Percentiles rank a stretch among this genome's conserved stretches.
Evolutionary conservation across 1,140 invertebrate species (phyloP).

Genomic region (Rhysida immarginata): DNA sequence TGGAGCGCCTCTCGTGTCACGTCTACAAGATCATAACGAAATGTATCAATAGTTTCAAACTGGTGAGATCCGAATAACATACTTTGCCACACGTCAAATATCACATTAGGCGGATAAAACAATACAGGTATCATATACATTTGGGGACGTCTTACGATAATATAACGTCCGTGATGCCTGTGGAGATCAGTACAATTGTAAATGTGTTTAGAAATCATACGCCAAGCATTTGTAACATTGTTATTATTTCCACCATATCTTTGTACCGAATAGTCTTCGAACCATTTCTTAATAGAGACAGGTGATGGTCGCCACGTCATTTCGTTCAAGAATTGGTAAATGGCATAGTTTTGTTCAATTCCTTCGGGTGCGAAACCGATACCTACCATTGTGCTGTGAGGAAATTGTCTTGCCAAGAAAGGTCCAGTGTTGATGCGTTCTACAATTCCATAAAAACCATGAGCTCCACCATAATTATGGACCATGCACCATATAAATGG

Average conservation of each 20-base stretch:
- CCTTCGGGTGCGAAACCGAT: slow-evolving; percentile 73
- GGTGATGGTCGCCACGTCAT: slow-evolving; percentile 48
- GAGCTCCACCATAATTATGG: slow-evolving; percentile 83
- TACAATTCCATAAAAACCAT: slow-evolving; percentile 70
- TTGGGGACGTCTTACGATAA: slow-evolving; percentile 45
- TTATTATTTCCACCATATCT: slow-evolving; percentile 52
- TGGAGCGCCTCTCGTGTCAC: slow-evolving; percentile 66
- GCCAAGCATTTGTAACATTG: slow-evolving; percentile 44
- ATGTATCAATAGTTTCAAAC: background rate
- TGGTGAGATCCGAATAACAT: background rate
- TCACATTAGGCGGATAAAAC: slow-evolving; percentile 36
- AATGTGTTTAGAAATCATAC: slow-evolving; percentile 37
- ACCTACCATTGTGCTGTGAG: slow-evolving; percentile 65
- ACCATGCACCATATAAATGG: slow-evolving; percentile 94
- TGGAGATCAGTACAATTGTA: slow-evolving; percentile 47
- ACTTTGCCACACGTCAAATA: background rate
- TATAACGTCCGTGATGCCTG: slow-evolving; percentile 55
- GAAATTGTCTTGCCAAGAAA: slow-evolving; percentile 41
- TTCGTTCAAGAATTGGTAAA: slow-evolving; percentile 80
- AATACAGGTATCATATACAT: slow-evolving; percentile 6
- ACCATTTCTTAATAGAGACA: slow-evolving; percentile 52
- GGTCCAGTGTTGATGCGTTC: slow-evolving; percentile 55
- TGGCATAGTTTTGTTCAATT: slow-evolving; percentile 82
- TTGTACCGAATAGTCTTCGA: slow-evolving; percentile 9
- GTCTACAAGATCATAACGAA: slow-evolving; percentile 60